phyloP scores from a whole-genome alignment of 2,113 vertebrate genomes.

The Colistium nudipinnis region DNA sequence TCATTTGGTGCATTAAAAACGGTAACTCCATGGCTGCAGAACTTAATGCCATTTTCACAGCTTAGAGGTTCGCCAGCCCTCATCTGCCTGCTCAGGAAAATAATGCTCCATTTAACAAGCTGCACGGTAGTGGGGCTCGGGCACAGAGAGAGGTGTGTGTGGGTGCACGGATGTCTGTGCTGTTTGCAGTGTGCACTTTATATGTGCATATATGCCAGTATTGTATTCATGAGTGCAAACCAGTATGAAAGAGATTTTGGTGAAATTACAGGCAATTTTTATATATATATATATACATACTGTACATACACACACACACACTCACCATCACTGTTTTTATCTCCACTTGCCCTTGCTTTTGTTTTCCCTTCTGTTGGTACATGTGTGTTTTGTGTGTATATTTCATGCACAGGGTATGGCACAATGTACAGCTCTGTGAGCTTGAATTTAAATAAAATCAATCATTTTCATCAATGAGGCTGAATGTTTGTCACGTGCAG shows the following conservation, averaged over 20 bases:
- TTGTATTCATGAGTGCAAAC: slow-evolving; percentile 52
- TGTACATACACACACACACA: too few species aligned
- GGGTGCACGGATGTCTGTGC: neutral
- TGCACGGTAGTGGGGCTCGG: slow-evolving; percentile 22
- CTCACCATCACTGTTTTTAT: too few species aligned
- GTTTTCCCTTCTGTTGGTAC: neutral
- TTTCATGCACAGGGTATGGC: neutral
- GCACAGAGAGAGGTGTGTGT: slow-evolving; percentile 8
- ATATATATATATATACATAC: neutral
- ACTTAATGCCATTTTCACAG: slow-evolving; percentile 56
- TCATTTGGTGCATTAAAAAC: slow-evolving; percentile 34
- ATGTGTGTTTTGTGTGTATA: neutral
- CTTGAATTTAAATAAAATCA: neutral
- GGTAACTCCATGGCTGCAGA: slow-evolving; percentile 34
- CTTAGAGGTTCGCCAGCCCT: slow-evolving; percentile 47
- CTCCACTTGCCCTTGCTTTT: neutral
- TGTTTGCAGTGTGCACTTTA: neutral
- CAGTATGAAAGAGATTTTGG: neutral
- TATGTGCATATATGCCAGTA: slow-evolving; percentile 22
- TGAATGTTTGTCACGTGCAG: slow-evolving; percentile 1
- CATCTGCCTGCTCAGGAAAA: slow-evolving; percentile 64
- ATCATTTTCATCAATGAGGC: neutral
- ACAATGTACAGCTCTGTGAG: neutral
- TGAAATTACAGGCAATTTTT: slow-evolving; percentile 12
- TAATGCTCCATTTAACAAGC: slow-evolving; percentile 58